Evolutionary conservation across 2,797 vertebrate genomes (phyloP), one percentile per base, ranked within the genome.

Genomic region (Urocyon cinereoargenteus): DNA sequence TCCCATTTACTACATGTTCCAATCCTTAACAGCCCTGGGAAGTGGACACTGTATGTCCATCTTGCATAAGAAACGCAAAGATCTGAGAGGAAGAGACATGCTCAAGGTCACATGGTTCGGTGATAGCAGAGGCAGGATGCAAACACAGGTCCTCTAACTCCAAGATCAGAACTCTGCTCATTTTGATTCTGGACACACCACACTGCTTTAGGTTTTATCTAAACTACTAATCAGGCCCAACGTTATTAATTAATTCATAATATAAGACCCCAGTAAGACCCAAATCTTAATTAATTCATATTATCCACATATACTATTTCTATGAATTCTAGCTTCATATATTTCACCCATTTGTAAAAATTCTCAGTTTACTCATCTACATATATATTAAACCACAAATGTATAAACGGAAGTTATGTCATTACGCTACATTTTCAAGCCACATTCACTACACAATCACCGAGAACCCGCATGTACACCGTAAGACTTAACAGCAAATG

Each of bases 311-410:
- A 82, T 26, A 53, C 26, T 61, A 61, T 77, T 34, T 64, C 75
- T 86, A 79, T 36, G 75, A 89, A 90, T 59, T 57, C 68, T 55
- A 91, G 24, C 22, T 87, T 95, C 40, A 86, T 12, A 86, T 28
- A 91, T 90, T 89, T 95, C 15, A 89, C 68, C n/a, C 28, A 78
- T 40, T 86, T 86, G 92, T 21, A 77, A 61, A 86, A 51, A 49
- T n/a, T 40, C 55, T 92, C 16, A 31, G 28, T 49, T 94, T 49
- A 85, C 24, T 88, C 28, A n/a, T 61, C 21, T 51, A 57, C 7
- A 28, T 53, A 7, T 36, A 79, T 28, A 49, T n/a, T 53, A 79
- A 36, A 86, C 49, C 11, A 94, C 18, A 59, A 66, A 45, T 51
- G 49, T 19, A 86, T 61, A 36, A 61, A 85, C 1, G 45, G 6